Evolutionary conservation across 2,797 vertebrate genomes (phyloP).

Genomic region (Pantherophis alleghaniensis): DNA sequence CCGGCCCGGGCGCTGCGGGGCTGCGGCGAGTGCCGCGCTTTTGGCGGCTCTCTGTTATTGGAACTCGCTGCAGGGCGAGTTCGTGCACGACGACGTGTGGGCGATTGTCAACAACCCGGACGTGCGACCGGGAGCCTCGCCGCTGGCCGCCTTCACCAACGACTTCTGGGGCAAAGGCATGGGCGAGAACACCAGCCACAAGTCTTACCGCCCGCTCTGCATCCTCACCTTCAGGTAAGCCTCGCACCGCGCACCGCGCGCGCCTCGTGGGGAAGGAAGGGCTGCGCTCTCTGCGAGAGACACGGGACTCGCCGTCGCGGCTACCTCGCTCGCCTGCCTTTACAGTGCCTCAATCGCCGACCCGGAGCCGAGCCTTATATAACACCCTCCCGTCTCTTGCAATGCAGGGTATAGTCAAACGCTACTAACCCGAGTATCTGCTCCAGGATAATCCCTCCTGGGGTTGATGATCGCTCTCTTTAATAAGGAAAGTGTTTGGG

Average conservation of each 20-base stretch:
- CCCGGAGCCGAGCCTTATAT: no score
- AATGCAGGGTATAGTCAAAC: background rate
- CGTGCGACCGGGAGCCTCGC: constrained; percentile 78
- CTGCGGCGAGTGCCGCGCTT: constrained; percentile 65
- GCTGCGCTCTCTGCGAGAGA: constrained; percentile 6
- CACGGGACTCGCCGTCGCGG: background rate
- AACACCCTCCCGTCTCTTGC: no score
- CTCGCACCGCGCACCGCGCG: background rate
- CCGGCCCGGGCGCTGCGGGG: constrained; percentile 37
- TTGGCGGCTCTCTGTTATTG: constrained; percentile 85
- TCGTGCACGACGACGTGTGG: constrained; percentile 97
- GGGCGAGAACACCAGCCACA: constrained; percentile 94
- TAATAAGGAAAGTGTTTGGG: background rate
- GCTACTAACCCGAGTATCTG: background rate
- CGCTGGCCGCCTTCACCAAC: constrained; percentile 81
- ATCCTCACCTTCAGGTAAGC: constrained; percentile 89
- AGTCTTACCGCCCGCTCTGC: constrained; percentile 95
- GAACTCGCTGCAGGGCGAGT: constrained; percentile 87
- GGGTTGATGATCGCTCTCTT: background rate
- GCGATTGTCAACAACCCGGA: constrained; percentile 94
- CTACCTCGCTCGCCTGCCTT: background rate
- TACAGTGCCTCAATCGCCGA: fast-evolving
- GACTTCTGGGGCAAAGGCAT: constrained; percentile 98
- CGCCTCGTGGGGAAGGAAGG: background rate
- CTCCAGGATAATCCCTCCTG: background rate